Base-by-base conservation (phyloP, 2,888 invertebrate genomes). In the Philhelius pedissequus region DNA sequence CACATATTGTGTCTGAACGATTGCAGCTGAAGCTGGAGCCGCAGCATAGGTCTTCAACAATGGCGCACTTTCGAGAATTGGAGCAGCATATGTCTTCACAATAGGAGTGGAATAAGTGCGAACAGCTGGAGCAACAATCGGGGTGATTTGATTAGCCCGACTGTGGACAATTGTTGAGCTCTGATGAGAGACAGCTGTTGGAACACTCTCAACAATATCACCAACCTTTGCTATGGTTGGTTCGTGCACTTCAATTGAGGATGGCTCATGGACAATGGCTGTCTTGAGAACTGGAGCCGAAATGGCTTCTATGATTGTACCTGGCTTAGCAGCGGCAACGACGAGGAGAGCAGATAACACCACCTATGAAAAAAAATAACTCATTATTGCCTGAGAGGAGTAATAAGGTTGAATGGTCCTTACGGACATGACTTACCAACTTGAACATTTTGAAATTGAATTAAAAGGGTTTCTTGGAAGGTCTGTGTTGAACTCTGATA, bases 341-440 rank as follows among this genome's bases (percentile, higher is more conserved):
- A 93, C 92, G 89, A 92, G 91, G 87, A 94, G 90, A 92, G 93
- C 93, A 91, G 93, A 93, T 89, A 94, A 93, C 92, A 93, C 93
- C 93, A 93, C 93, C 93, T 90, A 77, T 30, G n/a, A 0, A 45
- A n/a, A 79, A 40, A 0, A 22, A 48, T 9, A n/a, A 9, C 2
- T 66, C 11, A 66, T 15, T 18, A 45, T 38, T 4, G 20, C n/a
- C 5, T 13, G 11, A 20, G 22, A 48, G 15, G 22, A 48, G 6
- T 1, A 18, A 43, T 43, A 20, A 20, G 11, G 2, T 40, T 40
- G n/a, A 40, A 20, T 18, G 4, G 6, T 18, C 27, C 6, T 11
- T 27, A 6, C 2, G 7, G 4, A 20, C 7, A 5, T 20, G 22
- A 81, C 89, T 88, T 87, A 89, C 90, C 89, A 89, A 88, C 87